Conservation (phyloP, 2,797 vertebrate species). For the Myotis daubentonii region DNA sequence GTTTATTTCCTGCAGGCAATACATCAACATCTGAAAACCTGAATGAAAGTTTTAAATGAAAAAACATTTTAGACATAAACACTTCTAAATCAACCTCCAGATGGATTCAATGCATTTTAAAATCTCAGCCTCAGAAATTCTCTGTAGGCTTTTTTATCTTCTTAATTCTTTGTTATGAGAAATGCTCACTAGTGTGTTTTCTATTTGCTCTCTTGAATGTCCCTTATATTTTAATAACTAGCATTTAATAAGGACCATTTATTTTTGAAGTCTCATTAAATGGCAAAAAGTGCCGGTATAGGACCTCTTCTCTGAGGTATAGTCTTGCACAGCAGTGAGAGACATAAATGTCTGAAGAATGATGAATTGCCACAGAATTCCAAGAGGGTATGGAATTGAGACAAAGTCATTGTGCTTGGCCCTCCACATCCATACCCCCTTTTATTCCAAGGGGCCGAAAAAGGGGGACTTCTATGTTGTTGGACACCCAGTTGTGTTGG, state of each 20-base stretch:
- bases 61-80: background rate
- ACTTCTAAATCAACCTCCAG: slow-evolving; percentile 48
- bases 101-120: slow-evolving; percentile 55
- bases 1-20: slow-evolving; percentile 35
- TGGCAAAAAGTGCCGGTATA: background rate
- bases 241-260: slow-evolving; percentile 1
- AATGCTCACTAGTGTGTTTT: slow-evolving; percentile 25
- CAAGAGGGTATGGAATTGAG: background rate
- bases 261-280: slow-evolving; percentile 45
- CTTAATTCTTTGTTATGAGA: slow-evolving; percentile 54
- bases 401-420: background rate
- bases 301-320: background rate
- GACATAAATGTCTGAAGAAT: background rate
- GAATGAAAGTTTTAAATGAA: slow-evolving; percentile 30
- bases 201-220: slow-evolving; percentile 51
- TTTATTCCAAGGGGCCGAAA: background rate
- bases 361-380: background rate
- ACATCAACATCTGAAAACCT: slow-evolving; percentile 56
- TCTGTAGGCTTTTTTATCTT: slow-evolving; percentile 28
- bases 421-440: background rate
- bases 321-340: background rate
- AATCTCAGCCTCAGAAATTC: slow-evolving; percentile 45
- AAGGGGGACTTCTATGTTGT: background rate
- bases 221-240: slow-evolving; percentile 50
- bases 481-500: background rate